Evolutionary conservation across 1,140 invertebrate species (phyloP), one percentile per base, ranked within the genome.

Genomic region (Eubasilissa regina): DNA sequence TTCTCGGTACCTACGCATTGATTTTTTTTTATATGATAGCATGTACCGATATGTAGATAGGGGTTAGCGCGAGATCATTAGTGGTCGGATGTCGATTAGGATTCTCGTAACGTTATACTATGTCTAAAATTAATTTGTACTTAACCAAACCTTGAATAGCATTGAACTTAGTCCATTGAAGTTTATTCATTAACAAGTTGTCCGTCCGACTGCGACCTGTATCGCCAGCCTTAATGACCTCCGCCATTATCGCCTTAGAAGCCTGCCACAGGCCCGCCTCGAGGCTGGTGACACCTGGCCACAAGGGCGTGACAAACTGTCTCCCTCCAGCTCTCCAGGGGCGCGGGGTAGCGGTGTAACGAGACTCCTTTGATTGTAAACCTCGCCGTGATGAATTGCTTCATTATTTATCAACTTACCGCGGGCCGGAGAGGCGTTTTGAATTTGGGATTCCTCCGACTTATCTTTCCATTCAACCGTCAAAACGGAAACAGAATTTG

Each of bases 351-450:
- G 45, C 48, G 15, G 15, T 56, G 56, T 75, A 77, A 62, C 73
- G 47, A 66, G 70, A 21, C 72, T 35, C 72, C 72, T 78, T 75
- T 81, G 76, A 78, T 81, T 81, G 76, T 58, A 60, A 53, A 74
- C 70, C 55, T 77, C 75, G 64, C 74, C 47, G 64, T 80, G 79
- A 80, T 80, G 79, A 80, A 80, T 80, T 55, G 74, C 74, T 77
- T 80, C 75, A 80, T 80, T 80, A 80, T 80, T 80, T 80, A 80
- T 80, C 79, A 80, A 80, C 74, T 64, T 75, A 62, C 13, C 51
- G 10, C 48, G 60, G 78, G 10, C 47, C 45, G 17, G 60, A 43
- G 53, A 62, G 48, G 19, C 44, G 66, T 60, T 72, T 77, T 70
- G 51, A 60, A 77, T 74, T 48, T 45, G 47, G 60, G 35, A 68